Conservation (phyloP, 2,797 vertebrate genomes). For the Pipistrellus pipistrellus region DNA sequence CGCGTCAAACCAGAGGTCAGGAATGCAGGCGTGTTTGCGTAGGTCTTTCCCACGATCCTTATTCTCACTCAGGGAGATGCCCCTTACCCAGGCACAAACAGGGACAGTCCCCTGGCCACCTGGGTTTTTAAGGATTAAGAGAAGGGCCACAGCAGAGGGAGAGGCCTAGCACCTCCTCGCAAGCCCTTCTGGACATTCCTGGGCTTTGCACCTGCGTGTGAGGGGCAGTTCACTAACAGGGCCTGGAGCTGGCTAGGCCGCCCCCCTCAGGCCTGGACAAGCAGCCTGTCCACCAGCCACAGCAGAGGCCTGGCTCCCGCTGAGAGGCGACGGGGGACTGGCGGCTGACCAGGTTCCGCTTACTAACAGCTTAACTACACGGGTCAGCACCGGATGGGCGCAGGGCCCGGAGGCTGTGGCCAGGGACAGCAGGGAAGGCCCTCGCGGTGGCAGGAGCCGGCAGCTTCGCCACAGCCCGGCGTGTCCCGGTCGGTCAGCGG, state of each 20-base stretch:
- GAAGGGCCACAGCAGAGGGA: not conserved
- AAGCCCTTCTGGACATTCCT: not conserved
- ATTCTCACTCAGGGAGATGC: not conserved
- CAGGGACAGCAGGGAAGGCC: not conserved
- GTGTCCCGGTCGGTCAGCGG: not conserved
- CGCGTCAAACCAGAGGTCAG: not conserved
- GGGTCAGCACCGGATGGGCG: not conserved
- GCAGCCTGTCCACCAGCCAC: not conserved
- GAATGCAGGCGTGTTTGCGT: rapidly evolving
- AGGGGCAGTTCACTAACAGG: not conserved
- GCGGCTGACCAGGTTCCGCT: conserved; percentile 8
- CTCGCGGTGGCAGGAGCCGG: not conserved
- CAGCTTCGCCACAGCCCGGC: no score
- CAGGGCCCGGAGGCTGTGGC: not conserved
- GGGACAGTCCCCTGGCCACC: not conserved
- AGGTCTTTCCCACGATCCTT: not conserved
- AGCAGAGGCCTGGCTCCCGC: not conserved
- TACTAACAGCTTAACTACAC: not conserved
- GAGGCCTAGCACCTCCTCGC: not conserved
- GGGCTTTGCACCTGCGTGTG: not conserved
- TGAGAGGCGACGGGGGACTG: not conserved
- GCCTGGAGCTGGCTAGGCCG: conserved; percentile 58
- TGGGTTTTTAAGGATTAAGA: not conserved
- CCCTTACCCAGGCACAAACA: not conserved
- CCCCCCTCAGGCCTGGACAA: conserved; percentile 29